Percentiles rank a stretch among this genome's conserved stretches.
These are phyloP conservation scores for Triplophysa siluroides DNA, from an alignment of 2,113 vertebrate genomes.

Conservation along the genomic window DNA sequence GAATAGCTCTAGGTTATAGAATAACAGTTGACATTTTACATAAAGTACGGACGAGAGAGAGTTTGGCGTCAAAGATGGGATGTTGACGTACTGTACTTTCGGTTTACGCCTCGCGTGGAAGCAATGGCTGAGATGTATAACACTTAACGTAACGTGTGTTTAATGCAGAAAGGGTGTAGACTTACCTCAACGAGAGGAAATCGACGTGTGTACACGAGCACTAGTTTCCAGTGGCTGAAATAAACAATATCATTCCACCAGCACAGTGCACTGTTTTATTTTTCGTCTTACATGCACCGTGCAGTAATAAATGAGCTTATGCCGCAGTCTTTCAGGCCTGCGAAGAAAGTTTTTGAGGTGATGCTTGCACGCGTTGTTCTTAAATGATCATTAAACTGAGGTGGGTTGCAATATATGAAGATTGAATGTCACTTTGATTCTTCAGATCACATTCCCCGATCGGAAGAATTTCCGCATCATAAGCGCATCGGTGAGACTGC, in stretches of 20 bases:
- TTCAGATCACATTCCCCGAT: background rate
- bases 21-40: background rate
- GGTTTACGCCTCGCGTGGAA: background rate
- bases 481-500: background rate
- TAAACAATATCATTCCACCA: conserved; percentile 10
- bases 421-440: conserved; percentile 8
- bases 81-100: background rate
- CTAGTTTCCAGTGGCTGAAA: conserved; percentile 1
- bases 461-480: background rate
- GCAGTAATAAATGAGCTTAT: background rate
- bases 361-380: background rate
- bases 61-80: background rate
- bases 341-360: background rate
- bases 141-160: background rate
- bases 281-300: background rate
- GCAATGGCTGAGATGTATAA: background rate
- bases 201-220: background rate
- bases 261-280: conserved; percentile 8
- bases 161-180: background rate
- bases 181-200: background rate
- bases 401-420: conserved; percentile 21
- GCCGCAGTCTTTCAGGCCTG: background rate
- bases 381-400: background rate
- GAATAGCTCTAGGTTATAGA: background rate
- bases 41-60: background rate